Evolutionary conservation across 1,140 invertebrate species (phyloP), one percentile per base, ranked within the genome.

Genomic region (Drosophila orena): DNA sequence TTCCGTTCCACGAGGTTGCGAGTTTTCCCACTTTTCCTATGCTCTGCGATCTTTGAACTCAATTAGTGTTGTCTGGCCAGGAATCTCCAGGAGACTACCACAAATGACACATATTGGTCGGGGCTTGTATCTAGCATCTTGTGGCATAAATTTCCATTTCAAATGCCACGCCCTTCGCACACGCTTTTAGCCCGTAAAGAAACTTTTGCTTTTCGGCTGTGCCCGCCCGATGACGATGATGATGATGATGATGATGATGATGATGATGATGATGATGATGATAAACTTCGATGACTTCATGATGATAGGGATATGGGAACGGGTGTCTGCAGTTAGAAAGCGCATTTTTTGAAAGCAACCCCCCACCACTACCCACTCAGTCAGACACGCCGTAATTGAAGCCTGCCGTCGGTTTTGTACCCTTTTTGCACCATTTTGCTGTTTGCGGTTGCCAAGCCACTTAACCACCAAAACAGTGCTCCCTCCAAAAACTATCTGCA

Each of bases 251-350:
- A 65, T 84, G 84, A 89, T 89, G n/a, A 22, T 37, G 55, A 59
- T 15, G 65, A 66, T 7, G 59, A 72, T 61, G 56, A 69, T 70
- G 74, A 81, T 52, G 64, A 59, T 35, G 79, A 65, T 84, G 85
- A 89, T 89, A 89, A 89, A 89, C 79, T 89, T 84, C 77, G 85
- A 86, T 86, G 83, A 88, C 79, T 86, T 83, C 68, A 71, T 70
- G 81, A 79, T 81, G 57, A 61, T 73, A 57, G 71, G 55, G 42
- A 46, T 27, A 30, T 38, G 54, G 59, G 22, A 60, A 62, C 37
- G 55, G 24, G 15, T 47, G 56, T 60, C 30, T 54, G 34, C 60
- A 54, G 40, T 71, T 75, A 75, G 72, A 76, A 60, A 66, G 57
- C 49, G 44, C 52, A 56, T 47, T 66, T 68, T 50, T 38, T n/a